These are phyloP conservation scores for Pandion haliaetus DNA, from an alignment of 2,113 vertebrate species.

Conservation along the genomic window DNA sequence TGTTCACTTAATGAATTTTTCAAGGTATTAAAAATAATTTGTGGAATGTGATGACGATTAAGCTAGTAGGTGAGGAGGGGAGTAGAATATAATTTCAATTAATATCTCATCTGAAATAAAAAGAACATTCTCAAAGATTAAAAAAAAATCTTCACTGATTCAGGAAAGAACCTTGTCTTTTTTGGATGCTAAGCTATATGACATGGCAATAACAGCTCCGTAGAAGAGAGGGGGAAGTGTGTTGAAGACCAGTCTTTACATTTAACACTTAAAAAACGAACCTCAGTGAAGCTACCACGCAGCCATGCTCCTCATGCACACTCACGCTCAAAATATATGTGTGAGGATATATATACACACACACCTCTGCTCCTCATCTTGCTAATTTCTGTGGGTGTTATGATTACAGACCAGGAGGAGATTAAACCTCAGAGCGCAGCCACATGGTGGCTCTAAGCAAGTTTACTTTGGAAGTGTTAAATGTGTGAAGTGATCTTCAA, in stretches of 20 bases:
- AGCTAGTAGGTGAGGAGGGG: constrained; percentile 39
- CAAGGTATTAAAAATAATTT: constrained; percentile 66
- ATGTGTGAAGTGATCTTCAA: constrained; percentile 43
- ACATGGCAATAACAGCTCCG: not conserved
- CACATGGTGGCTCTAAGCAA: not conserved
- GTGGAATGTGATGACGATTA: constrained; percentile 46
- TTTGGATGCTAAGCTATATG: not conserved
- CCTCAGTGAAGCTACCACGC: not conserved
- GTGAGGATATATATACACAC: not conserved
- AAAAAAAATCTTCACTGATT: not conserved
- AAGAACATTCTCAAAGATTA: constrained; percentile 2
- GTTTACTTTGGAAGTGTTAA: constrained; percentile 50
- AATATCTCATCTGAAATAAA: constrained; percentile 50
- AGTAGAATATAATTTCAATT: constrained; percentile 51
- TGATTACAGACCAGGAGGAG: not conserved
- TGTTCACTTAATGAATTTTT: constrained; percentile 67
- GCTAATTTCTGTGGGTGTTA: not conserved
- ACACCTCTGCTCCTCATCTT: not conserved
- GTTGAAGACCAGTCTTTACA: not conserved
- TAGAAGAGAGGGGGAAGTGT: not conserved
- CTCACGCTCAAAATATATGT: not conserved
- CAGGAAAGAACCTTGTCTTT: not conserved
- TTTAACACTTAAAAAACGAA: constrained; percentile 7
- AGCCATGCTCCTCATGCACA: not conserved
- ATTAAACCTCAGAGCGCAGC: not conserved